phyloP scores from a whole-genome alignment of 2,888 invertebrate species.

The Lycia hirtaria region DNA sequence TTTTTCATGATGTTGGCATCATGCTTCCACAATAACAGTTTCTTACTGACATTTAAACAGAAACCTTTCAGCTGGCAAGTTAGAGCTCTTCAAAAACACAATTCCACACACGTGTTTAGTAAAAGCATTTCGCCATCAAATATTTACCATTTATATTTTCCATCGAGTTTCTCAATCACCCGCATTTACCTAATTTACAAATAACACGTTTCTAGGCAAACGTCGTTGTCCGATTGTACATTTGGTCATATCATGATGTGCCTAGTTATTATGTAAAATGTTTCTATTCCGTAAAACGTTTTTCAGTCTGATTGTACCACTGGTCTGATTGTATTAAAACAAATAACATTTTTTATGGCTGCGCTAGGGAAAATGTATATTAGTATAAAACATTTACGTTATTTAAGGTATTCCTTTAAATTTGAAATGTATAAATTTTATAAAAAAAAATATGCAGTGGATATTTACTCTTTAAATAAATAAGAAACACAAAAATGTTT shows the following conservation, averaged over 20 bases:
- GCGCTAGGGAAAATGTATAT: too few relatives aligned
- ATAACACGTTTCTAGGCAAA: not conserved
- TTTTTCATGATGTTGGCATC: not conserved
- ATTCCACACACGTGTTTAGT: not conserved
- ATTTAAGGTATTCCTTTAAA: too few relatives aligned
- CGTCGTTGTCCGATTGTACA: not conserved
- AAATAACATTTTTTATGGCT: too few relatives aligned
- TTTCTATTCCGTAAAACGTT: not conserved
- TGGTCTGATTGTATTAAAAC: too few relatives aligned
- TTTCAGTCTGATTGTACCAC: too few relatives aligned
- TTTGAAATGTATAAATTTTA: too few relatives aligned
- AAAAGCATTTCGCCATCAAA: conserved; percentile 15
- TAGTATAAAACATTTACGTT: too few relatives aligned
- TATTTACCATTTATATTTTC: conserved; percentile 8
- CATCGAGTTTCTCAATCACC: conserved; percentile 6
- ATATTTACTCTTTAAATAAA: too few relatives aligned
- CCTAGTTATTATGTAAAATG: not conserved
- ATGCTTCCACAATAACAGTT: not conserved
- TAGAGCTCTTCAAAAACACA: not conserved
- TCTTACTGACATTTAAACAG: not conserved
- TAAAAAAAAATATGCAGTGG: too few relatives aligned
- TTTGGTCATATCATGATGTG: not conserved
- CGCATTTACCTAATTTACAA: conserved; percentile 11
- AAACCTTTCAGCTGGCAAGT: not conserved
- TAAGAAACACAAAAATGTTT: too few relatives aligned